These are phyloP conservation scores for Micronycteris hirsuta DNA, from an alignment of 2,113 vertebrate genomes.

Conservation along the genomic window DNA sequence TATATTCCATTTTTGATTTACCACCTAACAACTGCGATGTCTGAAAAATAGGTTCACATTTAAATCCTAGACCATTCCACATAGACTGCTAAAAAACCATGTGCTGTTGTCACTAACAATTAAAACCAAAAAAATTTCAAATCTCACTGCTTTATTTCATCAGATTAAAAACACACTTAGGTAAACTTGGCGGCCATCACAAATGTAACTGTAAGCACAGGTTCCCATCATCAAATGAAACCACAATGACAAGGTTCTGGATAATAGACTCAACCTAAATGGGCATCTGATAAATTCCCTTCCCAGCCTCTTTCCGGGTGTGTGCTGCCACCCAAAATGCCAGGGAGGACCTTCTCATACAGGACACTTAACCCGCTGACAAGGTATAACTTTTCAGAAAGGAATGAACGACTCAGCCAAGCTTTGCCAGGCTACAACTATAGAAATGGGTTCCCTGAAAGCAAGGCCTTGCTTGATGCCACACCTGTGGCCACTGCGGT, in stretches of 20 bases:
- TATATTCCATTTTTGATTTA: slow-evolving; percentile 62
- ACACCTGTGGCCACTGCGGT: neutral
- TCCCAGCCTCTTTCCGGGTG: neutral
- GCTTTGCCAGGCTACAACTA: neutral
- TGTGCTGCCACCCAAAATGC: neutral
- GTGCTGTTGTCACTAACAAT: slow-evolving; percentile 54
- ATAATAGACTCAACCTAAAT: neutral
- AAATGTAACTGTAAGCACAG: neutral
- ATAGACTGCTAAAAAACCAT: neutral
- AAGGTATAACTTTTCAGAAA: slow-evolving; percentile 18
- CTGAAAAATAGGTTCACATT: slow-evolving; percentile 39
- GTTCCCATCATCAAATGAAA: slow-evolving; percentile 24
- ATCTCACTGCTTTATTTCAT: neutral
- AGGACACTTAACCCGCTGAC: neutral
- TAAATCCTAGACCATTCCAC: slow-evolving; percentile 39
- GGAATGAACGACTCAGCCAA: neutral
- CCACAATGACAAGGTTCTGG: slow-evolving; percentile 1
- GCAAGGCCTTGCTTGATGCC: neutral
- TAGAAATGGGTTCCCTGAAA: neutral
- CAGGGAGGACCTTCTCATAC: neutral
- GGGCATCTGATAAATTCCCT: neutral
- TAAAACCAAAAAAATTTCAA: neutral
- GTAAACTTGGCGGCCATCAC: neutral
- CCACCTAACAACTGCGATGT: slow-evolving; percentile 58
- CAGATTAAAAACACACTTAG: neutral